Percentiles rank a stretch among this genome's conserved stretches.
Evolutionary conservation across 2,888 invertebrate genomes (phyloP).

Genomic region (Rambutsinella grinnellia): DNA sequence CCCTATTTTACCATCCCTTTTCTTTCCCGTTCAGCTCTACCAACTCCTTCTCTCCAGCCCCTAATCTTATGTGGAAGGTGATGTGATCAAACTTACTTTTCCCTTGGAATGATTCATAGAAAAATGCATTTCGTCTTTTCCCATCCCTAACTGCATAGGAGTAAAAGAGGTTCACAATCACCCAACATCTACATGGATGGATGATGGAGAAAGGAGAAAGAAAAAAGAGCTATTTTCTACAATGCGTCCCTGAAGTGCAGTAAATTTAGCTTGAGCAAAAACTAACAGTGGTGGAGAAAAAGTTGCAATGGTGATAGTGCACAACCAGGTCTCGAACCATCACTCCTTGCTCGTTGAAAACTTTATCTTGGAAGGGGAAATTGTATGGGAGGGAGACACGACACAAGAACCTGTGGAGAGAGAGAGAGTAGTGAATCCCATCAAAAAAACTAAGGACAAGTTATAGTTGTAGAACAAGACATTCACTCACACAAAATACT

Average conservation of each 20-base stretch:
- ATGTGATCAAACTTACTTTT: not conserved
- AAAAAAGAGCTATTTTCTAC: conserved; percentile 67
- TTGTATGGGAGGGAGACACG: not conserved
- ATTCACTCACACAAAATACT: not conserved
- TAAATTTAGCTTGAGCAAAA: conserved; percentile 65
- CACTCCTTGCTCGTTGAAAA: conserved; percentile 20
- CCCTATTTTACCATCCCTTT: too few relatives aligned
- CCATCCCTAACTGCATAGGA: not conserved
- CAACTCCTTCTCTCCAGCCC: too few relatives aligned
- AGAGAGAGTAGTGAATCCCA: not conserved
- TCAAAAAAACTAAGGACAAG: not conserved
- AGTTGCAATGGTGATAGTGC: not conserved
- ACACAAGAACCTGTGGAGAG: not conserved
- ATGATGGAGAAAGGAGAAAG: conserved; percentile 53
- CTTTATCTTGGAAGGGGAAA: not conserved
- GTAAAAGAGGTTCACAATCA: not conserved
- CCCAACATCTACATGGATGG: conserved; percentile 15
- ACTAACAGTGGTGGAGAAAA: too few relatives aligned
- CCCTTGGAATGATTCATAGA: not conserved
- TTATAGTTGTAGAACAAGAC: not conserved
- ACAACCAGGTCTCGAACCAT: not conserved
- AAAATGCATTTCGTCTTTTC: conserved; percentile 2
- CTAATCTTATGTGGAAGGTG: not conserved
- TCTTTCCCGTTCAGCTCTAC: too few relatives aligned
- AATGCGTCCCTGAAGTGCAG: conserved; percentile 67